Evolutionary conservation across 2,888 invertebrate species (phyloP).

Genomic region (Drosophila nr. perissopoda): DNA sequence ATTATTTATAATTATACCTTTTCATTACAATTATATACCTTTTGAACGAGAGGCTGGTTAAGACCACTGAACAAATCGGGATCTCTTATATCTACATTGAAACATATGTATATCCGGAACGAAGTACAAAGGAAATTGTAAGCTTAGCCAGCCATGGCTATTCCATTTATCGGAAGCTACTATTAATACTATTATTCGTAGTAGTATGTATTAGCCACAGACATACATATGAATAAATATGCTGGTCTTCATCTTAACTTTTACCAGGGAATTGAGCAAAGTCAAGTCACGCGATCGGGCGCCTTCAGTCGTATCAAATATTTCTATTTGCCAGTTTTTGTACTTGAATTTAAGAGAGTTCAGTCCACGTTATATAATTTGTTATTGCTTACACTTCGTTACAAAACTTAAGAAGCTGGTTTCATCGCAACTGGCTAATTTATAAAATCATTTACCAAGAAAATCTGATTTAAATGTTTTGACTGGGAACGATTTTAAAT

Average conservation of each 20-base stretch:
- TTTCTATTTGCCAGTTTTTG: slow-evolving; percentile 38
- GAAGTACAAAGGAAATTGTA: slow-evolving; percentile 24
- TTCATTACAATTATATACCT: not conserved
- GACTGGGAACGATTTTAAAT: not conserved
- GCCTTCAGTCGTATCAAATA: slow-evolving; percentile 49
- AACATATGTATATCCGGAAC: slow-evolving; percentile 11
- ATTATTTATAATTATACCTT: not conserved
- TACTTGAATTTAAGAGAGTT: slow-evolving; percentile 39
- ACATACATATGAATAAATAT: not conserved
- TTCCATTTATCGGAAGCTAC: slow-evolving; percentile 22
- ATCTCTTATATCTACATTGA: not conserved
- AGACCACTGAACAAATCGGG: not conserved
- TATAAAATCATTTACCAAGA: not conserved
- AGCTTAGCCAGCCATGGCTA: slow-evolving; percentile 33
- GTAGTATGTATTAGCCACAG: not conserved
- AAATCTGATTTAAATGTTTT: not conserved
- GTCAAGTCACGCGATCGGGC: slow-evolving; percentile 50
- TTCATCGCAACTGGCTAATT: not conserved
- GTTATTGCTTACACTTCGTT: slow-evolving; percentile 18
- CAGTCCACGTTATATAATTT: slow-evolving; percentile 59
- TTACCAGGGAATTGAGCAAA: slow-evolving; percentile 20
- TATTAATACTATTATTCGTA: not conserved
- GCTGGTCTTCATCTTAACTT: slow-evolving; percentile 11
- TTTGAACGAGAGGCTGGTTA: not conserved
- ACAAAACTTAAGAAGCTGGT: not conserved